phyloP scores from a whole-genome alignment of 1,140 invertebrate species.

The Gryon sp. region DNA sequence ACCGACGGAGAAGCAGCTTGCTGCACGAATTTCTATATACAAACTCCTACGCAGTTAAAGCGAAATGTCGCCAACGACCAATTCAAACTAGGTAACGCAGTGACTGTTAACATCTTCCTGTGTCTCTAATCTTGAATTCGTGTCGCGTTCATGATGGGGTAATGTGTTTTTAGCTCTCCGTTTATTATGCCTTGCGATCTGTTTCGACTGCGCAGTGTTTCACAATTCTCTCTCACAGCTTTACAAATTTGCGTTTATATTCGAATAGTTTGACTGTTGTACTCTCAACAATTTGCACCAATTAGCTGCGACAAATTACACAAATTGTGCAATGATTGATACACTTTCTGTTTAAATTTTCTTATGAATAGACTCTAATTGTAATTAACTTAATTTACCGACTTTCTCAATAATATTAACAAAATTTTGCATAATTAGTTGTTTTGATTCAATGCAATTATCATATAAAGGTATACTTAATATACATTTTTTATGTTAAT shows the following conservation, averaged over 20 bases:
- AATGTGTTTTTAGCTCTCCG: conserved; percentile 48
- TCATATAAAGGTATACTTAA: too few relatives aligned
- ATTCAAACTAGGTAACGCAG: conserved; percentile 56
- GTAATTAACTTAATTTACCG: conserved; percentile 2
- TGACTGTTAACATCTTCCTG: conserved; percentile 57
- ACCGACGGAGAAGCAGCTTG: conserved; percentile 29
- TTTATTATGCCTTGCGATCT: conserved; percentile 51
- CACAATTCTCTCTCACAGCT: not conserved
- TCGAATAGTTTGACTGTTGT: conserved; percentile 18
- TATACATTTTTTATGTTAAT: too few relatives aligned
- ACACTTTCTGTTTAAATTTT: conserved; percentile 4
- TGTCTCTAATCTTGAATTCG: conserved; percentile 57
- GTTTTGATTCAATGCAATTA: too few relatives aligned
- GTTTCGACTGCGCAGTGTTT: conserved; percentile 23
- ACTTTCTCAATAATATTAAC: too few relatives aligned
- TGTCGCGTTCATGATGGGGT: conserved; percentile 47
- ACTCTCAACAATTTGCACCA: conserved; percentile 10
- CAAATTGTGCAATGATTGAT: conserved; percentile 1
- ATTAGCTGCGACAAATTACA: conserved; percentile 21
- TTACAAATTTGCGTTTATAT: conserved; percentile 15
- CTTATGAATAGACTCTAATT: conserved; percentile 4
- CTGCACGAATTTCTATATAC: conserved; percentile 40
- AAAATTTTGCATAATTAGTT: conserved; percentile 12
- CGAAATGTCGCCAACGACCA: conserved; percentile 54
- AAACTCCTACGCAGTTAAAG: conserved; percentile 52